Conservation (phyloP, 2,888 invertebrate species). For the Teleogryllus oceanicus region DNA sequence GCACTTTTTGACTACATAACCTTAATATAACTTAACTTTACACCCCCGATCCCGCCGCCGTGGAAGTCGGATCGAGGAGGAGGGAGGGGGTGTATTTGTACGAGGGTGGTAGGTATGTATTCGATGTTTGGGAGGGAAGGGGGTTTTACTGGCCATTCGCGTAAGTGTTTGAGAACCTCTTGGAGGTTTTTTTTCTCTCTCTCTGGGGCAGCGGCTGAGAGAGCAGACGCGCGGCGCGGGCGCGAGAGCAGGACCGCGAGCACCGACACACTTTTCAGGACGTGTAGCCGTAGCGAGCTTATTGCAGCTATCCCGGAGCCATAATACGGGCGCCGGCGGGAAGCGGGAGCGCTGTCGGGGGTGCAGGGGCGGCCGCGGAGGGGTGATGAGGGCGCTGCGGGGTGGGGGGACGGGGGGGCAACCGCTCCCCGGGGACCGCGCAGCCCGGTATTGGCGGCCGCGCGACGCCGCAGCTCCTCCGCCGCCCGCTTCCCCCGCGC, state of each 20-base stretch:
- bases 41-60: neutral
- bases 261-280: neutral
- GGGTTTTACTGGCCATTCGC: neutral
- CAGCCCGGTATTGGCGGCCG: neutral
- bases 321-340: neutral
- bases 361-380: neutral
- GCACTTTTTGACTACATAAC: constrained; percentile 10
- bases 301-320: constrained; percentile 18
- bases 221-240: neutral
- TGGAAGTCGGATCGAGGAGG: neutral
- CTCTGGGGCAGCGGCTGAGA: neutral
- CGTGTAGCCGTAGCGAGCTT: constrained; percentile 18
- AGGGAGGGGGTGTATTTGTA: neutral
- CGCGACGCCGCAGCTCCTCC: neutral
- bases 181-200: neutral
- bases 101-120: neutral
- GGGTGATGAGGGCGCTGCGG: neutral
- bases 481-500: neutral
- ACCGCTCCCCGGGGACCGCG: constrained; percentile 1
- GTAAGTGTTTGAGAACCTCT: constrained; percentile 7
- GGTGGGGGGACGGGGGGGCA: neutral
- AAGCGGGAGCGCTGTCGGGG: neutral
- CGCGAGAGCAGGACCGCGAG: neutral
- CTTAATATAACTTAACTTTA: constrained; percentile 18
- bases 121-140: neutral